Conservation (phyloP, 1,140 invertebrate genomes). For the Aleiodes sp. region DNA sequence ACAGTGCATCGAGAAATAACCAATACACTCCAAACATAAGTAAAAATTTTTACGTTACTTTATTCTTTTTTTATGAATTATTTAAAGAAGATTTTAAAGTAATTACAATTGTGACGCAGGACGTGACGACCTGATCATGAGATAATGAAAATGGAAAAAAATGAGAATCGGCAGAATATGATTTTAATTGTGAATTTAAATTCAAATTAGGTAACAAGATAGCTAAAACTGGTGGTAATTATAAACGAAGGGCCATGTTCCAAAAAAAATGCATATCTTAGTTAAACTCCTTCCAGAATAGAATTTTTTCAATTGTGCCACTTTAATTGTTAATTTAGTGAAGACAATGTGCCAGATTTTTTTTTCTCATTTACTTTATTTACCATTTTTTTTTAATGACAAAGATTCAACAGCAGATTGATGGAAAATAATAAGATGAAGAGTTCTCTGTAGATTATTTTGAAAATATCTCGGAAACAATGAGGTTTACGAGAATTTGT, state of each 20-base stretch:
- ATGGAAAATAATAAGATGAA: no score
- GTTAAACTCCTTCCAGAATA: slow-evolving; percentile 36
- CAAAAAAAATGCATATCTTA: slow-evolving; percentile 42
- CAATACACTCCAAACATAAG: slow-evolving; percentile 81
- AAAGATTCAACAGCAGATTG: no score
- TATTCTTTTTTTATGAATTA: not conserved
- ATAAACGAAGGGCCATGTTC: slow-evolving; percentile 40
- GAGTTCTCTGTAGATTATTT: no score
- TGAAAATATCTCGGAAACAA: no score
- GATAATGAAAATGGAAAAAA: not conserved
- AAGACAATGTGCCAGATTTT: slow-evolving; percentile 18
- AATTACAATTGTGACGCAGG: slow-evolving; percentile 31
- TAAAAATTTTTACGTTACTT: no score
- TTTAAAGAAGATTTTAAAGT: slow-evolving; percentile 18
- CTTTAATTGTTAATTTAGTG: slow-evolving; percentile 13
- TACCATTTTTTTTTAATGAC: no score
- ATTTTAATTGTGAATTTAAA: slow-evolving; percentile 6
- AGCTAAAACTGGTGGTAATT: not conserved
- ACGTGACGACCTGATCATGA: slow-evolving; percentile 28
- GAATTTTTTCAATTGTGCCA: slow-evolving; percentile 29
- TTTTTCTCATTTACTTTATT: slow-evolving; percentile 21
- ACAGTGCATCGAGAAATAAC: slow-evolving; percentile 86
- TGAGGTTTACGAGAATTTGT: no score
- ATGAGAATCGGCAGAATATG: slow-evolving; percentile 8
- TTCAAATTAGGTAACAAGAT: not conserved